These are phyloP conservation scores for Orthonyx spaldingii DNA, from an alignment of 2,113 vertebrate genomes.

Conservation along the genomic window DNA sequence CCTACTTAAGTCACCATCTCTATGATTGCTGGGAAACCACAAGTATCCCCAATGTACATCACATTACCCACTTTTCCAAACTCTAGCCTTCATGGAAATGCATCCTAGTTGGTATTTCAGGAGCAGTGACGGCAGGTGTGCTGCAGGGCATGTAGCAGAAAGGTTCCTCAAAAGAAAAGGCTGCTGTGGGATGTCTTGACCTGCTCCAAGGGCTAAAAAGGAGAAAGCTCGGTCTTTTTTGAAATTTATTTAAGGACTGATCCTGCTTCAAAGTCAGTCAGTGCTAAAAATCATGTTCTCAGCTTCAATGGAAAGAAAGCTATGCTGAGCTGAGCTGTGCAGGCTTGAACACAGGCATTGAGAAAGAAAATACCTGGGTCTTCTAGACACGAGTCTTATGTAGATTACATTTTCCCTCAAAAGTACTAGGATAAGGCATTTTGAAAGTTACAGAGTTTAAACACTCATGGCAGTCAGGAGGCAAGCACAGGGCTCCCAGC, in stretches of 20 bases:
- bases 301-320: not conserved
- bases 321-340: not conserved
- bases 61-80: not conserved
- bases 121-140: not conserved
- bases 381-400: not conserved
- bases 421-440: not conserved
- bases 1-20: not conserved
- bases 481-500: not conserved
- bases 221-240: not conserved
- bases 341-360: not conserved
- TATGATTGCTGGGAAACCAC: not conserved
- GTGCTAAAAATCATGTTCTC: not conserved
- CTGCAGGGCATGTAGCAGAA: not conserved
- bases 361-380: not conserved
- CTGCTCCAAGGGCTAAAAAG: not conserved
- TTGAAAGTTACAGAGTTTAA: not conserved
- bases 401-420: not conserved
- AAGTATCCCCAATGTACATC: rapidly evolving
- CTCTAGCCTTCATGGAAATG: not conserved
- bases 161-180: not conserved
- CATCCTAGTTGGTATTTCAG: not conserved
- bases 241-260: not conserved
- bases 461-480: not conserved
- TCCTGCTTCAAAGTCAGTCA: not conserved
- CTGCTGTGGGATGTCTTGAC: not conserved